Evolutionary conservation across 2,113 vertebrate genomes (phyloP), one percentile per base, ranked within the genome.

Genomic region (Ptilorrhoa leucosticta): DNA sequence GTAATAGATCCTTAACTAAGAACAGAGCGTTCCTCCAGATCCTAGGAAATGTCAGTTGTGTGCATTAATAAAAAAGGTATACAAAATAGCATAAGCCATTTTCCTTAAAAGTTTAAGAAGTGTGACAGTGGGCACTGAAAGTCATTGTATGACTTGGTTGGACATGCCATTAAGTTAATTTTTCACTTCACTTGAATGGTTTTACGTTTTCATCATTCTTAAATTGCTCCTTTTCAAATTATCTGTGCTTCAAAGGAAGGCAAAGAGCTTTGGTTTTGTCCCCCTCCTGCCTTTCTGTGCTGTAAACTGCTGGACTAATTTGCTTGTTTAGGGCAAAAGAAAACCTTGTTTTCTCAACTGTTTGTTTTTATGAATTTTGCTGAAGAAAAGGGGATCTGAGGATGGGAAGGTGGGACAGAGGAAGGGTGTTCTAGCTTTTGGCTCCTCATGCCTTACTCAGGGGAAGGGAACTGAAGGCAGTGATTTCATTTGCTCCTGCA

Each of bases 131-230:
- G n/a, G 33, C 3, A 2, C 45, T 71, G 28, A 61, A 78, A 83
- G 66, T 80, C 44, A 10, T 47, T 33, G 45, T 45, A 48, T 57
- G 9, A 37, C 30, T 82, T 84, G 48, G 44, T 66, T 82, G 86
- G 69, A 19, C 44, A 57, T 57, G 9, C 14, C 31, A 37, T 83
- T 51, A 82, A 39, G 22, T 66, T 73, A 90, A 69, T 90, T 92
- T 94, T 83, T 87, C 89, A 84, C 53, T 91, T 91, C 16, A 75
- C 91, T 94, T 90, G 63, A 93, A n/a, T 60, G 10, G 14, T 83
- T 95, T 73, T 64, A 76, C 13, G 19, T 79, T 95, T 81, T 83
- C 50, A 24, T 86, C 22, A 3, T 87, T 96, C 28, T 90, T 68
- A 60, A 91, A 60, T 89, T 64, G 51, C 31, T 83, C 9, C 26